These are phyloP conservation scores for Biston stratarius DNA, from an alignment of 2,888 invertebrate species.

Conservation along the genomic window DNA sequence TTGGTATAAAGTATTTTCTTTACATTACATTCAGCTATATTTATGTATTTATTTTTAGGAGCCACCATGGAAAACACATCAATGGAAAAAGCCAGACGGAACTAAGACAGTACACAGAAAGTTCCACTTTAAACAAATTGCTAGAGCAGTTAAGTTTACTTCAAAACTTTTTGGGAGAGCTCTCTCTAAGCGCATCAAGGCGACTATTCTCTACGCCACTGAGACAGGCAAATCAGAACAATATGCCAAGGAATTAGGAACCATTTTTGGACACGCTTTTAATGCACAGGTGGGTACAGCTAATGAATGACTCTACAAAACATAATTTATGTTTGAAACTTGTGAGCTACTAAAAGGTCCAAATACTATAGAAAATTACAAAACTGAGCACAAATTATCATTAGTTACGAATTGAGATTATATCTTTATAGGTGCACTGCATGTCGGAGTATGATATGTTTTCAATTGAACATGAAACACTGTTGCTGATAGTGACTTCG, in stretches of 20 bases:
- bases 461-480: conserved; percentile 97
- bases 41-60: conserved; percentile 83
- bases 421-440: conserved; percentile 89
- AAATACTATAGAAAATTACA: not conserved
- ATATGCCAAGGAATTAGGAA: conserved; percentile 95
- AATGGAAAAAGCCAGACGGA: conserved; percentile 89
- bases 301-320: conserved; percentile 38
- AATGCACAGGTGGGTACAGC: conserved; percentile 92
- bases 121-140: conserved; percentile 98
- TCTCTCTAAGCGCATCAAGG: conserved; percentile 96
- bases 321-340: conserved; percentile 20
- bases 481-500: conserved; percentile 96
- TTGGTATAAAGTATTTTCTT: too few species aligned
- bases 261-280: conserved; percentile 96
- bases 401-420: not conserved
- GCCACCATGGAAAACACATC: conserved; percentile 95
- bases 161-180: conserved; percentile 98
- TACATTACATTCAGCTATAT: not conserved
- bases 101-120: conserved; percentile 91
- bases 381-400: too few species aligned
- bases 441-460: conserved; percentile 98
- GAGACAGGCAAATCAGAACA: conserved; percentile 98
- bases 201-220: conserved; percentile 97
- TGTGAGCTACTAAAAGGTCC: conserved; percentile 9
- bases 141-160: conserved; percentile 97